A percentile compares a stretch with the other conserved stretches of the same genome.
phyloP scores from a whole-genome alignment of 1,140 invertebrate species.

The Agraylea sexmaculata region DNA sequence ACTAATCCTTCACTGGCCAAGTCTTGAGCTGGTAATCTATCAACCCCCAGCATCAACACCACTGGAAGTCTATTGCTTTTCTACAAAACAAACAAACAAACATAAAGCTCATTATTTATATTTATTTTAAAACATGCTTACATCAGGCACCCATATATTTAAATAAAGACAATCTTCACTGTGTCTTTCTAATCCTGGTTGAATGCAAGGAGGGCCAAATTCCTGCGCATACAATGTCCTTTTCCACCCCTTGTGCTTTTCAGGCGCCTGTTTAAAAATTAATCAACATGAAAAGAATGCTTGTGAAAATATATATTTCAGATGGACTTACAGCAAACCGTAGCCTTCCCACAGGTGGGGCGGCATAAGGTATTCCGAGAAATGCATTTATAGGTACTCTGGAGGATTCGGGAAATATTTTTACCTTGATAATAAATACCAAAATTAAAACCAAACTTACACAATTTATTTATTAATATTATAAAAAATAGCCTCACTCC shows the following conservation, averaged over 20 bases:
- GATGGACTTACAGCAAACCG: conserved; percentile 39
- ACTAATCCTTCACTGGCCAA: conserved; percentile 51
- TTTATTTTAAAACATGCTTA: conserved; percentile 19
- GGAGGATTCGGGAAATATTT: conserved; percentile 35
- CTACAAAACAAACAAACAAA: too few species aligned
- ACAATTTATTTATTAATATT: conserved; percentile 4
- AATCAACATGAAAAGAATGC: background rate
- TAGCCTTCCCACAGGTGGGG: conserved; percentile 45
- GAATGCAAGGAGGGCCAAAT: conserved; percentile 40
- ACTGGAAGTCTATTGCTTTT: conserved; percentile 44
- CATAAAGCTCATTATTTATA: background rate
- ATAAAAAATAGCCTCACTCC: conserved; percentile 19
- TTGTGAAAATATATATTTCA: background rate
- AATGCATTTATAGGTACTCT: conserved; percentile 44
- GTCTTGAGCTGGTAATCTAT: conserved; percentile 49
- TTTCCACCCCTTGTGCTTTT: conserved; percentile 38
- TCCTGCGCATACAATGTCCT: conserved; percentile 31
- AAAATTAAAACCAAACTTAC: background rate
- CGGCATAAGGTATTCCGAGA: conserved; percentile 56
- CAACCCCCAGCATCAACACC: conserved; percentile 46
- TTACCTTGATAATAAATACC: too few species aligned
- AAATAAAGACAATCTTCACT: conserved; percentile 43
- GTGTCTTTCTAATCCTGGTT: conserved; percentile 25
- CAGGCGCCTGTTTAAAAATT: conserved; percentile 29
- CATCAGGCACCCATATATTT: conserved; percentile 45